Base-by-base conservation (phyloP, 2,113 vertebrate genomes). In the Xenus cinereus region DNA sequence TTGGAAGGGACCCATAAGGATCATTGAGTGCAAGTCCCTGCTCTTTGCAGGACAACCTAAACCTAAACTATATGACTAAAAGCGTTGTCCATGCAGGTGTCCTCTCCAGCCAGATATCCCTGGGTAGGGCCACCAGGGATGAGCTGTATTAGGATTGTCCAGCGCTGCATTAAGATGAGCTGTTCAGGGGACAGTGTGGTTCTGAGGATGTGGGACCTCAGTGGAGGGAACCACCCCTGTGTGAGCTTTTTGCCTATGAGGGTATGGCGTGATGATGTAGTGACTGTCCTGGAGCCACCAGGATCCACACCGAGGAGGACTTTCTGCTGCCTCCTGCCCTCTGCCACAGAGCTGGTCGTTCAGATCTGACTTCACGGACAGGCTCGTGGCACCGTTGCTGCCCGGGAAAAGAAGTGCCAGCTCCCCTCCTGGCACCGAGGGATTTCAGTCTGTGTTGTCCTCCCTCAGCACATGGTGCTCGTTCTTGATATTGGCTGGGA, bases 251-350 rank as follows among this genome's bases (percentile, higher is more conserved):
- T 14, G 41, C 56, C 51, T 84, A 3, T 3, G 48, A 68, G 41
- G 67, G 32, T 33, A 10, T 48, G 10, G 19, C 0, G 1, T 15
- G 28, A 17, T 0, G 54, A 35, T 9, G 17, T 12, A 14, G 10
- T 0, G 10, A 35, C 35, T 23, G 43, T 32, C 45, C 53, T 50
- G 54, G 54, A 62, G 41, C 26, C 63, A 59, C 18, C 2, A 1
- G 84, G 84, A 23, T 14, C 33, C 15, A 10, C 10, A 0, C 26
- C 14, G 39, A 74, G 17, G 37, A 69, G 46, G 23, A 27, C 21
- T 33, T 78, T 63, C 41, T 57, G 71, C 76, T 78, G 60, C 48
- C 45, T 62, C 35, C 27, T 78, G 53, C 32, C 41, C 12, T 16
- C 27, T 27, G 53, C 71, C 46, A 16, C 21, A 9, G 35, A 17